Percentiles rank a stretch among this genome's conserved stretches.
phyloP scores from a whole-genome alignment of 1,140 invertebrate genomes.

The Tetragonula clypearis region DNA sequence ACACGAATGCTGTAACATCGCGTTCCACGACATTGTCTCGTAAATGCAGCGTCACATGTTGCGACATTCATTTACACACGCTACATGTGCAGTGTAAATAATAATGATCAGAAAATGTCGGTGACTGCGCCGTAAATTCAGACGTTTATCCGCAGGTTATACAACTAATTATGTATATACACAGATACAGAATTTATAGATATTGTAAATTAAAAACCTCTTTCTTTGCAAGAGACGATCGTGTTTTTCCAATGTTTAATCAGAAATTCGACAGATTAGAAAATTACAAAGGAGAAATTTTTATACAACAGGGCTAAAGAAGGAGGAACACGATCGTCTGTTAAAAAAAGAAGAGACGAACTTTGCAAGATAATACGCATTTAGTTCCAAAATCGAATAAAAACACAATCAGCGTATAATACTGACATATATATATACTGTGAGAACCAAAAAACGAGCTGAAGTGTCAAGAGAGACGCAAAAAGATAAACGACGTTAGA shows the following conservation, averaged over 20 bases:
- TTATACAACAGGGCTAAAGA: neutral
- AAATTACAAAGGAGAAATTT: neutral
- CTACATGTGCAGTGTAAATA: neutral
- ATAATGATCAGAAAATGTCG: neutral
- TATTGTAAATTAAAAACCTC: neutral
- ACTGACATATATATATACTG: neutral
- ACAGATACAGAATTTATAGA: too few species aligned
- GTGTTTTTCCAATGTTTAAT: neutral
- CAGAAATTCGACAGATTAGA: too few species aligned
- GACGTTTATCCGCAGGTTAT: constrained; percentile 7
- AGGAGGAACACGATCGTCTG: neutral
- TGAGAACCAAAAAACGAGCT: neutral
- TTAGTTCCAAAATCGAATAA: neutral
- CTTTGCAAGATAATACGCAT: neutral
- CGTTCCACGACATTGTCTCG: constrained; percentile 16
- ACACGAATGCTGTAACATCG: constrained; percentile 15
- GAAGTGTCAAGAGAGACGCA: neutral
- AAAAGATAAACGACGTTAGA: neutral
- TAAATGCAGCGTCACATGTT: neutral
- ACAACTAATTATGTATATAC: neutral
- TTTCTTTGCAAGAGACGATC: neutral
- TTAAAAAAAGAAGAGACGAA: neutral
- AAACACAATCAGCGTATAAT: too few species aligned
- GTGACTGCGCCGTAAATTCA: constrained; percentile 1
- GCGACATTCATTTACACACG: neutral